These are phyloP conservation scores for Cantharis lateralis DNA, from an alignment of 2,888 invertebrate species.

Conservation along the genomic window DNA sequence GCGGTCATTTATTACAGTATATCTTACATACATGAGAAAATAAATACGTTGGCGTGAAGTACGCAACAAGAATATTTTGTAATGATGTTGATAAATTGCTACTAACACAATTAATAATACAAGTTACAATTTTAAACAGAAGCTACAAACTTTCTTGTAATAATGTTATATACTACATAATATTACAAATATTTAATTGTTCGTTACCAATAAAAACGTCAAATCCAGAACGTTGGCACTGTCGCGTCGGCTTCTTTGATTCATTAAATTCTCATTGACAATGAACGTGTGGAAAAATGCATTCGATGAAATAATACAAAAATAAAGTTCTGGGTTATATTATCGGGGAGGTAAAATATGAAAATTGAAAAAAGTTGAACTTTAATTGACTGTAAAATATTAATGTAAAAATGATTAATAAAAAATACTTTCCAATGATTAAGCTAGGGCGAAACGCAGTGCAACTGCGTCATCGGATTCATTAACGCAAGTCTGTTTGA, in stretches of 20 bases:
- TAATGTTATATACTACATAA: not conserved
- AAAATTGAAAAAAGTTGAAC: not conserved
- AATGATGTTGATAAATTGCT: conserved; percentile 16
- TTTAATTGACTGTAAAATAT: not conserved
- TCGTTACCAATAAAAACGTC: not conserved
- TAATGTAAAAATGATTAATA: not conserved
- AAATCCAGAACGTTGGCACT: not conserved
- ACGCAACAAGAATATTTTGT: conserved; percentile 14
- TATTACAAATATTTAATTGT: not conserved
- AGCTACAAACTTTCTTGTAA: conserved; percentile 4
- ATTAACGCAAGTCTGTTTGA: conserved; percentile 45
- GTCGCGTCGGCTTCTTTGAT: not conserved
- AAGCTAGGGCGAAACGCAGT: conserved; percentile 28
- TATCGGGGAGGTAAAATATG: not conserved
- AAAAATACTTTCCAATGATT: not conserved
- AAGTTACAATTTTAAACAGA: conserved; percentile 1
- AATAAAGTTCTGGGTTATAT: not conserved
- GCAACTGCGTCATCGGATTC: conserved; percentile 46
- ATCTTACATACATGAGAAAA: conserved; percentile 48
- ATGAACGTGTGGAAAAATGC: not conserved
- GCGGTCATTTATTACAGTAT: conserved; percentile 56
- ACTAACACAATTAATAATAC: conserved; percentile 15
- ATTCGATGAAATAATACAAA: not conserved
- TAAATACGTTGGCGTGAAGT: conserved; percentile 19
- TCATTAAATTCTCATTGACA: not conserved